phyloP scores from a whole-genome alignment of 2,888 invertebrate species.

The Oscheius sp. region DNA sequence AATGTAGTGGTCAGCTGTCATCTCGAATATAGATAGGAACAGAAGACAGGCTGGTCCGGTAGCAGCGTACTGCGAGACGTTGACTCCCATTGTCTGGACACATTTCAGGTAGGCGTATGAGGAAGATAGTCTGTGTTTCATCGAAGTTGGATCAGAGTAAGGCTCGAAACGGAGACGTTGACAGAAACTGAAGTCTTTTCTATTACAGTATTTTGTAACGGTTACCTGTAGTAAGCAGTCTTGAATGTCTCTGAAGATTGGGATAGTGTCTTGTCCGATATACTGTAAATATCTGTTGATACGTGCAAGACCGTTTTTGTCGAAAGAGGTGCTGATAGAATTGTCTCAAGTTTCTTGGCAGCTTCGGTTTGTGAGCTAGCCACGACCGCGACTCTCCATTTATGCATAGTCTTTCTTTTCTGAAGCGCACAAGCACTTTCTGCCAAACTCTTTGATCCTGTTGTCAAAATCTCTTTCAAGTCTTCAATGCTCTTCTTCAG shows the following conservation, averaged over 20 bases:
- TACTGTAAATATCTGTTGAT: not conserved
- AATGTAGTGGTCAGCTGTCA: conserved; percentile 48
- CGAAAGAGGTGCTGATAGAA: not conserved
- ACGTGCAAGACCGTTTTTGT: not conserved
- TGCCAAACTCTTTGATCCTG: conserved; percentile 37
- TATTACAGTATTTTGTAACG: not conserved
- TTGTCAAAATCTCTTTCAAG: conserved; percentile 44
- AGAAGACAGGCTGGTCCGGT: conserved; percentile 42
- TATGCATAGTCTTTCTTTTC: conserved; percentile 45
- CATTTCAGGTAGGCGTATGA: conserved; percentile 41
- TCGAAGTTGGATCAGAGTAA: conserved; percentile 31
- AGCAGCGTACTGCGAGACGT: conserved; percentile 33
- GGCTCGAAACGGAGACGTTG: conserved; percentile 48
- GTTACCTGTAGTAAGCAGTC: not conserved
- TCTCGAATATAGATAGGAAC: conserved; percentile 43
- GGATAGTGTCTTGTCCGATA: not conserved
- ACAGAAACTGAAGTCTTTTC: conserved; percentile 37
- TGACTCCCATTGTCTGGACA: conserved; percentile 27
- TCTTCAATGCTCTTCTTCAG: conserved; percentile 36
- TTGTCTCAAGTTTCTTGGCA: conserved; percentile 32
- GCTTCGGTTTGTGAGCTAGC: conserved; percentile 43
- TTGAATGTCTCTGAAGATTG: not conserved
- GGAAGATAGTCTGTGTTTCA: conserved; percentile 41
- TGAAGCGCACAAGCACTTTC: conserved; percentile 50
- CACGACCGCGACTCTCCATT: conserved; percentile 44